Evolutionary conservation across 2,797 vertebrate genomes (phyloP).

Genomic region (Poeciliopsis infans): DNA sequence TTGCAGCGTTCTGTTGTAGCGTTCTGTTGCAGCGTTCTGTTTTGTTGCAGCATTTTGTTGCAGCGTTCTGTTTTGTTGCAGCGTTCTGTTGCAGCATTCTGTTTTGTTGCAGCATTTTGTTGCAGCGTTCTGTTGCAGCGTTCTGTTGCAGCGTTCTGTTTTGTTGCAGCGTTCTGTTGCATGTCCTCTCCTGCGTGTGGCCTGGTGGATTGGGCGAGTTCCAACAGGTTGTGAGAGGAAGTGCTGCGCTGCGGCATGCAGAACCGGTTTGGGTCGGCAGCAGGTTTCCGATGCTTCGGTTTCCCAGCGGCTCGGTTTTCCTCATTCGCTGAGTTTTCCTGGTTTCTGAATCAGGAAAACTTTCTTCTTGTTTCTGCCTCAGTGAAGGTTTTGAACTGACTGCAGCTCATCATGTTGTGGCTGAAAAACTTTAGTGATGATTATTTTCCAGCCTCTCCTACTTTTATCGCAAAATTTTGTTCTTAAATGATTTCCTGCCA

Average conservation of each 20-base stretch:
- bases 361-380: neutral
- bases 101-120: no score
- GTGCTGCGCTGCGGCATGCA: slow-evolving; percentile 1
- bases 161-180: neutral
- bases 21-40: no score
- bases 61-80: no score
- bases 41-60: no score
- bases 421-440: neutral
- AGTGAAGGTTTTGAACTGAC: neutral
- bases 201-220: slow-evolving; percentile 35
- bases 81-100: no score
- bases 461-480: neutral
- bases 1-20: no score
- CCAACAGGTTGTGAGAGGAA: slow-evolving; percentile 43
- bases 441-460: neutral
- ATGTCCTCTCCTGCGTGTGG: neutral
- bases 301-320: slow-evolving; percentile 19
- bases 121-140: no score
- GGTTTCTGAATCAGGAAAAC: neutral
- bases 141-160: no score
- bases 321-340: neutral
- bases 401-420: neutral
- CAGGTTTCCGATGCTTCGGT: slow-evolving; percentile 29
- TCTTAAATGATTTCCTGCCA: neutral
- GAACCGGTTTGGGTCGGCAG: slow-evolving; percentile 58